Evolutionary conservation across 2,797 vertebrate species (phyloP).

Genomic region (Coranthus polyacanthus): DNA sequence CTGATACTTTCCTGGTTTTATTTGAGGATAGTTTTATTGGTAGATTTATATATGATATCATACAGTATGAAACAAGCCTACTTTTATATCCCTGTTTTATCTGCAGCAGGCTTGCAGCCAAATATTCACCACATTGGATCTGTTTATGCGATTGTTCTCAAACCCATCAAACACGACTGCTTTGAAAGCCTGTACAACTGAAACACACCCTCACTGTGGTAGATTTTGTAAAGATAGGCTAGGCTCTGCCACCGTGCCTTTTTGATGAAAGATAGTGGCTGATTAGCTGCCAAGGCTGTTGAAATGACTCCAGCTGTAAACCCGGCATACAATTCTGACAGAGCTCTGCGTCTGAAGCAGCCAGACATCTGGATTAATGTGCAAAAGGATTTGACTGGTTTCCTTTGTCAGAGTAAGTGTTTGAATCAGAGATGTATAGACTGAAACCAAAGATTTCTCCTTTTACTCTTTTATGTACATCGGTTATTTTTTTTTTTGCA

Average conservation of each 20-base stretch:
- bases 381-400: conserved; percentile 60
- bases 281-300: conserved; percentile 69
- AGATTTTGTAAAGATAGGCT: conserved; percentile 51
- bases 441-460: conserved; percentile 17
- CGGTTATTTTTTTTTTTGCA: too few species aligned
- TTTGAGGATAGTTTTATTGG: conserved; percentile 20
- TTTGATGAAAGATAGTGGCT: conserved; percentile 68
- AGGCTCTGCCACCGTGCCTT: conserved; percentile 44
- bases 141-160: conserved; percentile 30
- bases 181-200: conserved; percentile 29
- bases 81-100: conserved; percentile 21
- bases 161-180: conserved; percentile 36
- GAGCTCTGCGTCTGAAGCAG: conserved; percentile 49
- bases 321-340: conserved; percentile 65
- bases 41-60: conserved; percentile 4
- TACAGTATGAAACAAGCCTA: conserved; percentile 6
- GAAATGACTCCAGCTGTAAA: conserved; percentile 64
- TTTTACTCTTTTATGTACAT: background rate
- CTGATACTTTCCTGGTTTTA: conserved; percentile 12
- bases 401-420: conserved; percentile 44
- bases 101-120: conserved; percentile 24
- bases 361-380: conserved; percentile 73
- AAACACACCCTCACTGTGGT: conserved; percentile 47
- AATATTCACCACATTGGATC: conserved; percentile 22
- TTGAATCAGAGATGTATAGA: conserved; percentile 39